These are phyloP conservation scores for Diloba caeruleocephala DNA, from an alignment of 2,888 invertebrate species.

Conservation along the genomic window DNA sequence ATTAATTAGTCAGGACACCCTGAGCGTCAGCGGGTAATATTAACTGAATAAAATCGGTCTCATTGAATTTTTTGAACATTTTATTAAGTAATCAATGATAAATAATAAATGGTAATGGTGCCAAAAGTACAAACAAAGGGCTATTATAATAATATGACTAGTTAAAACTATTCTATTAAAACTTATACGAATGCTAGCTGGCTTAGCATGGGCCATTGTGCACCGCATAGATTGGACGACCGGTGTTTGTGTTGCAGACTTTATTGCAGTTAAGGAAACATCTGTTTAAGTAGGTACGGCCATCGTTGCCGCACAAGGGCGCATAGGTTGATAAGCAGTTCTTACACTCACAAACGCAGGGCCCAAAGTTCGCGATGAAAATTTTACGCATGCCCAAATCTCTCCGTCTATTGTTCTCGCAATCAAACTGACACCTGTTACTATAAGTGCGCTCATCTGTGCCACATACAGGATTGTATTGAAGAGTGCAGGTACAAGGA, in stretches of 20 bases:
- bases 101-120: background rate
- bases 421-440: conserved; percentile 57
- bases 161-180: background rate
- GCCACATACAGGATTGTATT: conserved; percentile 58
- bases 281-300: conserved; percentile 53
- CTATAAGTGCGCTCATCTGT: conserved; percentile 53
- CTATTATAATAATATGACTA: background rate
- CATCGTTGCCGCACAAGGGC: conserved; percentile 62
- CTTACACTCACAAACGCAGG: conserved; percentile 18
- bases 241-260: conserved; percentile 51
- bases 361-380: conserved; percentile 6
- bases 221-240: conserved; percentile 13
- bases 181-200: background rate
- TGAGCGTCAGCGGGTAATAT: conserved; percentile 7
- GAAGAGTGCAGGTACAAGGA: conserved; percentile 49
- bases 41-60: conserved; percentile 18
- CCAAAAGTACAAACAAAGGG: conserved; percentile 4
- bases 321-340: conserved; percentile 43
- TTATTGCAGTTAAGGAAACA: conserved; percentile 42
- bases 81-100: conserved; percentile 5
- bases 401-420: conserved; percentile 52
- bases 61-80: conserved; percentile 20
- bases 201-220: conserved; percentile 42
- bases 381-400: conserved; percentile 17
- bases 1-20: conserved; percentile 40